Base-by-base conservation (phyloP, 2,113 vertebrate species). In the Pagrus major region DNA sequence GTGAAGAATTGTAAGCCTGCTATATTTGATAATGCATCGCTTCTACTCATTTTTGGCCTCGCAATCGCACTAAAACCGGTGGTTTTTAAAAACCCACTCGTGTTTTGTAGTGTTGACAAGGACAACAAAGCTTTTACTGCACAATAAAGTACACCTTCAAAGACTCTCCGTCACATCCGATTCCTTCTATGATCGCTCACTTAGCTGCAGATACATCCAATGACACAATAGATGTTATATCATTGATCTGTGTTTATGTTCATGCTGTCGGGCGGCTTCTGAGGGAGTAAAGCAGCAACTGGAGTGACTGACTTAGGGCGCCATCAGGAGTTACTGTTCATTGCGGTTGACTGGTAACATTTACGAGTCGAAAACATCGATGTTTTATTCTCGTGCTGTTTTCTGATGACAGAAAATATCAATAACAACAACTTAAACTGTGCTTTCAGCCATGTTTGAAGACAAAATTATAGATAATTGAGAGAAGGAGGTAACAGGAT, bases 241-340 rank as follows among this genome's bases (percentile, higher is more conserved):
- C 59, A 44, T 14, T 74, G 56, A 85, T 75, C 59, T 39, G 75
- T 41, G 52, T 80, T 84, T 23, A 65, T 72, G 37, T 76, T 63
- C 8, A 55, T 25, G n/a, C 31, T 42, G 59, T 70, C 29, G 27
- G 64, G 15, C 1, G 20, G 12, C 54, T 59, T 31, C 42, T 29
- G n/a, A 2, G 0, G 18, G 41, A 39, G 63, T 65, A 49, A 51
- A 63, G 56, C 35, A 4, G 14, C 35, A 16, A 65, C 54, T 52
- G 39, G 47, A 86, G 29, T 6, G 39, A 12, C 3, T 27, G 52
- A 46, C 29, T 37, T 3, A 1, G 25, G 16, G 49, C 49, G 12
- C 61, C 25, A 59, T n/a, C 29, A 31, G 20, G 15, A 51, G 21
- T 5, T 27, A 20, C 31, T 59, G 41, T 16, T 79, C 9, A 41